phyloP scores from a whole-genome alignment of 2,113 vertebrate genomes.

The Oostethus manadensis region DNA sequence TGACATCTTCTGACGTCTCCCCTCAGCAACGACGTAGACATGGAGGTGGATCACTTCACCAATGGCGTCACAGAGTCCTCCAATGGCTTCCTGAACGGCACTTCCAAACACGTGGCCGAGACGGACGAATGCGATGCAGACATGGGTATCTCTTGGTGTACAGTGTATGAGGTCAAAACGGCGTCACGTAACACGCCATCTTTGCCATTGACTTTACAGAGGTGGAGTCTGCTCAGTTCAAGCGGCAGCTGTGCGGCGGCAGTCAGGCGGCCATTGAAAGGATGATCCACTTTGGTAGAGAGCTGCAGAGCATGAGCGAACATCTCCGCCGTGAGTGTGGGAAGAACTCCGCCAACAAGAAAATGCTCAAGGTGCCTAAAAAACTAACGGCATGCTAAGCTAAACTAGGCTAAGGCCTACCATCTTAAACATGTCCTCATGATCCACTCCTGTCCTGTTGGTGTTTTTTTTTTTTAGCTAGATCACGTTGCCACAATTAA shows the following conservation, averaged over 20 bases:
- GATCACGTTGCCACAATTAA: too few species aligned
- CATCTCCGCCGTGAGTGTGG: conserved; percentile 94
- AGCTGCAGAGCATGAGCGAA: conserved; percentile 96
- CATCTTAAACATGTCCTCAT: too few species aligned
- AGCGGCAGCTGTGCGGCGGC: conserved; percentile 92
- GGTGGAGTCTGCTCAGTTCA: conserved; percentile 87
- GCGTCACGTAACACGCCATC: neutral
- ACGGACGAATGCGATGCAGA: conserved; percentile 94
- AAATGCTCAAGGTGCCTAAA: conserved; percentile 87
- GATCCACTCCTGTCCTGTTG: too few species aligned
- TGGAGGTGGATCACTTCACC: conserved; percentile 97
- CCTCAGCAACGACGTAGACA: conserved; percentile 87
- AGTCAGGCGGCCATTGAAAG: conserved; percentile 96
- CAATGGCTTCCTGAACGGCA: conserved; percentile 97
- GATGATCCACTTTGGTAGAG: conserved; percentile 98
- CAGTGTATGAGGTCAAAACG: fast-evolving
- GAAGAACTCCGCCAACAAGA: conserved; percentile 95
- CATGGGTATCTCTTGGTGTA: conserved; percentile 77
- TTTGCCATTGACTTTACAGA: conserved; percentile 66
- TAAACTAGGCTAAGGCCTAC: too few species aligned
- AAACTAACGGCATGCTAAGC: neutral
- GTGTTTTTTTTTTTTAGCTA: too few species aligned
- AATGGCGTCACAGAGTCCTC: conserved; percentile 93
- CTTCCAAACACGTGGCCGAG: conserved; percentile 87
- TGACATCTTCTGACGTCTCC: neutral